A percentile compares a stretch with the other conserved stretches of the same genome.
Conservation (phyloP, 2,888 invertebrate genomes). For the Orthonevra nobilis region DNA sequence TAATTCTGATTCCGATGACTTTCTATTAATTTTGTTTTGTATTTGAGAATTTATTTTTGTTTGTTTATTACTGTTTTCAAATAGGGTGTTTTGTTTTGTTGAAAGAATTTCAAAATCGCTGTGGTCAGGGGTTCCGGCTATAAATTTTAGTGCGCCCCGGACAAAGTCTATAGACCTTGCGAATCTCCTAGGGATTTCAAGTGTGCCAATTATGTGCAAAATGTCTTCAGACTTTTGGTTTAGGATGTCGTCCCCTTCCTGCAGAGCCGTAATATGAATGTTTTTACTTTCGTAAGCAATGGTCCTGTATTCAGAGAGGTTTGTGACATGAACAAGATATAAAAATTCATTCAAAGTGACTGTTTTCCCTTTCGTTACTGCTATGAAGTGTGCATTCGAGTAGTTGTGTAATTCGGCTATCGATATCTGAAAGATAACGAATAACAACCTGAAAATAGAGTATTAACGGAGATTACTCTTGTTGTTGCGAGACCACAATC, state of each 20-base stretch:
- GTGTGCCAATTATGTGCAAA: not conserved
- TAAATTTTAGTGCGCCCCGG: not conserved
- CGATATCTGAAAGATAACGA: too few relatives aligned
- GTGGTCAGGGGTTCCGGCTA: not conserved
- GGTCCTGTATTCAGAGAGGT: too few relatives aligned
- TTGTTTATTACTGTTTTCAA: slow-evolving; percentile 10
- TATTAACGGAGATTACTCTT: slow-evolving; percentile 12
- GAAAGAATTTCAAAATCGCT: slow-evolving; percentile 7
- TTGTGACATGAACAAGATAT: too few relatives aligned
- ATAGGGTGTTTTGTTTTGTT: too few relatives aligned
- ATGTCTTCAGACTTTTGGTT: slow-evolving; percentile 1
- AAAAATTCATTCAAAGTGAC: not conserved
- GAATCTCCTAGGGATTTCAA: slow-evolving; percentile 4
- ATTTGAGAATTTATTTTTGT: slow-evolving; percentile 5
- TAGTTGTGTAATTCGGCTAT: not conserved
- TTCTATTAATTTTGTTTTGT: slow-evolving; percentile 14
- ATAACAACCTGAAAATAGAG: too few relatives aligned
- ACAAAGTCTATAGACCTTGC: slow-evolving; percentile 4
- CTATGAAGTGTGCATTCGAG: not conserved
- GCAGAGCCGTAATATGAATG: not conserved
- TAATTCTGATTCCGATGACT: slow-evolving; percentile 1
- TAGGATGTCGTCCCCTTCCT: not conserved
- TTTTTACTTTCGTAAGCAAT: not conserved
- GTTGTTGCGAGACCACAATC: too few relatives aligned
- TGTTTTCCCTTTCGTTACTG: not conserved